Evolutionary conservation across 2,888 invertebrate genomes (phyloP), one percentile per base, ranked within the genome.

Genomic region (Steinernema carpocapsae): DNA sequence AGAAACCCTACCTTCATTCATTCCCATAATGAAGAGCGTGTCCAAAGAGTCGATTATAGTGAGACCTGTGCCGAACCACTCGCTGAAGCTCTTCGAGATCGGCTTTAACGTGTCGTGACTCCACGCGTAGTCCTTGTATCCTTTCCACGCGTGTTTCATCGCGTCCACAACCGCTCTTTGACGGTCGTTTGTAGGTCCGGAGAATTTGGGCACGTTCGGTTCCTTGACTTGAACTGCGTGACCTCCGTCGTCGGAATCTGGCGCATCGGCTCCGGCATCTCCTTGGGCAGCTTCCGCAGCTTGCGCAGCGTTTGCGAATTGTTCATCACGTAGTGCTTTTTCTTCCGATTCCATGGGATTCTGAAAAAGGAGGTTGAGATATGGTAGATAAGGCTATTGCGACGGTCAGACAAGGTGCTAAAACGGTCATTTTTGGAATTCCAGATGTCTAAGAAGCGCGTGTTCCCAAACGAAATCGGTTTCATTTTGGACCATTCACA

Each of bases 51-150:
- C 99, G 0, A 99, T 92, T 80, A 99, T 93, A 0, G 95, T 95
- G n/a, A 99, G 91, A 0, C 97, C 97, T 0, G 97, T 90, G 0
- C 93, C 93, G 89, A 99, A 97, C 97, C 97, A 99, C 87, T 97
- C 94, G 72, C 92, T 92, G 76, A 92, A 92, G 78, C 92, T 91
- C 83, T 92, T 93, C 0, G 94, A 92, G 43, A 97, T 92, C 0
- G 99, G 97, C 86, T 93, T 94, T 56, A 99, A 90, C 87, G 96
- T 94, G 88, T 99, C 99, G 85, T 94, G 93, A 0, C 79, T 97
- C 97, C 97, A 99, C 0, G 97, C 97, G 89, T 92, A 93, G 76
- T 92, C 91, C 88, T 93, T 94, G 88, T 99, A 99, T 0, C 94
- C 96, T 73, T 91, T 91, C 86, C 86, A 86, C 0, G 96, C 95